phyloP scores from a whole-genome alignment of 2,113 vertebrate genomes.

The Xiphophorus couchianus region DNA sequence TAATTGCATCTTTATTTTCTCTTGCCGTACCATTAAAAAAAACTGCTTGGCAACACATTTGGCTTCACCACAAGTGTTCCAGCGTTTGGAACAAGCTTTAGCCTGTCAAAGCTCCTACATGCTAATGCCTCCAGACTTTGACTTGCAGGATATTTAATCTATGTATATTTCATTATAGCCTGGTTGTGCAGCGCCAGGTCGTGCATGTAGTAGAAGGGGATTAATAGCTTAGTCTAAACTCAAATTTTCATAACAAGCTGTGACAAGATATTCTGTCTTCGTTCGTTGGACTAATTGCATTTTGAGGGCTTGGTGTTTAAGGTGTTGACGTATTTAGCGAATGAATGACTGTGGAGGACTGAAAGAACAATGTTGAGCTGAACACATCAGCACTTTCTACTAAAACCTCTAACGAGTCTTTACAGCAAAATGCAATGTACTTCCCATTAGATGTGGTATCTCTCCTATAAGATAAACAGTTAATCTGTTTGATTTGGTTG shows the following conservation, averaged over 20 bases:
- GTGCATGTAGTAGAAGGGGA: slow-evolving; percentile 20
- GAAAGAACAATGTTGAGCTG: background rate
- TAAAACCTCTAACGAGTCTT: background rate
- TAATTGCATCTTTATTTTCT: background rate
- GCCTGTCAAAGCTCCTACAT: background rate
- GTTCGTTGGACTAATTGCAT: slow-evolving; percentile 63
- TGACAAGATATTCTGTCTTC: slow-evolving; percentile 59
- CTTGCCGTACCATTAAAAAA: background rate
- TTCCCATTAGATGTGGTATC: background rate
- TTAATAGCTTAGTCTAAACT: slow-evolving; percentile 37
- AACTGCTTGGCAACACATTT: background rate
- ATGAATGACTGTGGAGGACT: slow-evolving; percentile 43
- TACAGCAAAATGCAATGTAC: background rate
- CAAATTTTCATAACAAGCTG: slow-evolving; percentile 56
- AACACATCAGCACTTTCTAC: background rate
- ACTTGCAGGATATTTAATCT: background rate
- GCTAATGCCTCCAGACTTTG: background rate
- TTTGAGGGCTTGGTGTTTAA: slow-evolving; percentile 38
- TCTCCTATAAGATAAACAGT: background rate
- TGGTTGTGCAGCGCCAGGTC: slow-evolving; percentile 1
- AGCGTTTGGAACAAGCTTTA: background rate
- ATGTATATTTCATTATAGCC: slow-evolving; percentile 22
- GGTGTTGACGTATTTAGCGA: slow-evolving; percentile 54
- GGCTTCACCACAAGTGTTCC: background rate
- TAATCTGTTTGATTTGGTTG: background rate